Evolutionary conservation across 2,113 vertebrate genomes (phyloP).

Genomic region (Tyto alba): DNA sequence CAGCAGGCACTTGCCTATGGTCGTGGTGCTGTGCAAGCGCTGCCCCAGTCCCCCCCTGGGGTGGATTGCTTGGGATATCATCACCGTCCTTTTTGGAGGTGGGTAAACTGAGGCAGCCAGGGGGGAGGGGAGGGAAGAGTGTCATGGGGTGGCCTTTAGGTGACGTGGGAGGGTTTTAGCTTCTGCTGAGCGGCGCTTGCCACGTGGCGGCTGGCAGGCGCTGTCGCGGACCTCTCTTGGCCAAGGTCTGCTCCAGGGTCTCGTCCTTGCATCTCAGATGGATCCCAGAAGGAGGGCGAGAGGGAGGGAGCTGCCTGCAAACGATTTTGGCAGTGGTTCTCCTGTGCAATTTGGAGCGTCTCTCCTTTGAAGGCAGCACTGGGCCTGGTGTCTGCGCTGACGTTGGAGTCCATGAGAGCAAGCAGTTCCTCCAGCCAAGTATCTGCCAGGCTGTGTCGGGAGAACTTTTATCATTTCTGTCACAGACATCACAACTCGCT

Average conservation of each 20-base stretch:
- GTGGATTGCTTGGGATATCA: accelerated
- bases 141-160: neutral
- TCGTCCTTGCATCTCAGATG: neutral
- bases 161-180: neutral
- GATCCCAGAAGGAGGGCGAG: constrained; percentile 2
- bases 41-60: neutral
- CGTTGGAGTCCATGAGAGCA: constrained; percentile 72
- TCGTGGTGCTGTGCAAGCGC: accelerated
- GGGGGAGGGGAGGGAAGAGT: no score
- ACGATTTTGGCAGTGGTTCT: constrained; percentile 49
- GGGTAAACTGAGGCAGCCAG: constrained; percentile 2
- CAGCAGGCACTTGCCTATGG: neutral
- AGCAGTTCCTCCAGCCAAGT: constrained; percentile 68
- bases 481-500: constrained; percentile 93
- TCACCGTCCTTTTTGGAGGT: neutral
- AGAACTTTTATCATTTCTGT: constrained; percentile 94
- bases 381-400: constrained; percentile 81
- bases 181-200: neutral
- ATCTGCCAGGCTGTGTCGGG: constrained; percentile 87
- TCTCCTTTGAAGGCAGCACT: constrained; percentile 51
- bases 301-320: constrained; percentile 35
- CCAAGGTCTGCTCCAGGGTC: neutral
- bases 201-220: neutral
- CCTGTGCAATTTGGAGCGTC: constrained; percentile 21
- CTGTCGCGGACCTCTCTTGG: neutral